Evolutionary conservation across 2,113 vertebrate species (phyloP), one percentile per base, ranked within the genome.

Genomic region (Nycticebus coucang): DNA sequence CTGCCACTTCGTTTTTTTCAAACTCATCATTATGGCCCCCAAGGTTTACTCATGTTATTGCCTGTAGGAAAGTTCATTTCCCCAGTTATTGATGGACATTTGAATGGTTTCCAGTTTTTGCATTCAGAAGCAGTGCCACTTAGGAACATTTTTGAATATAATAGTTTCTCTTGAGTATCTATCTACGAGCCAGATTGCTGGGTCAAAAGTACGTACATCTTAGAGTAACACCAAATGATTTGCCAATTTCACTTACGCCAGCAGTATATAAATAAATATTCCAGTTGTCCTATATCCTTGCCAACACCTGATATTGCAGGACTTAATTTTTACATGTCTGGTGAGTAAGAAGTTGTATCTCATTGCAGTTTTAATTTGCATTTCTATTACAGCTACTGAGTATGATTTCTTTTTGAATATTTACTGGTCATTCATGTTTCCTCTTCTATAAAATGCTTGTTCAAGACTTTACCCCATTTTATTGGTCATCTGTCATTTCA

Each of bases 391-490:
- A 87, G 37, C 57, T 89, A 26, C 81, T 62, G 37, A 93, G 37
- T 91, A 93, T n/a, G 35, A 86, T 41, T 14, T 81, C 72, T 82
- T 60, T 87, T 57, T 74, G 33, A 82, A 33, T 75, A 21, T 72
- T 93, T 75, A 41, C 87, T 41, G 24, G n/a, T 80, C 59, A 37
- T 87, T 87, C 2, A 1, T 71, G 53, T 85, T 94, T 95, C 21
- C 14, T 91, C 37, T 88, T 81, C 50, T 53, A 28, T 89, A 55
- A 77, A 86, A 66, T 86, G 18, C 33, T 33, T 66, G 1, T 68
- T 85, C 5, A 71, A 89, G n/a, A 33, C 55, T 93, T 97, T 60
- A 75, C 19, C 7, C 26, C 64, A 7, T 82, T 90, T 93, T 93
- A 35, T 74, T 80, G 2, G 30, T 66, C 28, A 9, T 68, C 12